Conservation (phyloP, 2,888 invertebrate genomes). For the Philereme transversata region DNA sequence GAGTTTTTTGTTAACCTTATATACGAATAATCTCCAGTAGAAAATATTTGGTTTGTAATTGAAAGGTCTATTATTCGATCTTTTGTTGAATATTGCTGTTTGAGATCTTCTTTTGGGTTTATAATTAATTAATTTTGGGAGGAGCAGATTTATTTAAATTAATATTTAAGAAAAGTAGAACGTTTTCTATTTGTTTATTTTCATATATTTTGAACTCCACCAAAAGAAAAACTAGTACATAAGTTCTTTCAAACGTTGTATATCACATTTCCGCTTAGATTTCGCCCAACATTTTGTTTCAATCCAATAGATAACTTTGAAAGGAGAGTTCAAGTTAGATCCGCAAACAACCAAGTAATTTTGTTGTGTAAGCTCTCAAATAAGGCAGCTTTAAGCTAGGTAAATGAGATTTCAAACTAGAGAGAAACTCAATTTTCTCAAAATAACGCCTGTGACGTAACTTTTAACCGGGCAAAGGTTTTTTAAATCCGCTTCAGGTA, state of each 20-base stretch:
- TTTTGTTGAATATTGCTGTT: neutral
- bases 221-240: too few relatives aligned
- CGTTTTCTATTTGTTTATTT: too few relatives aligned
- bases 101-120: neutral
- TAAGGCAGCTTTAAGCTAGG: constrained; percentile 2
- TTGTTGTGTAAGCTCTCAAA: constrained; percentile 4
- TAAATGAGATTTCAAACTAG: constrained; percentile 16
- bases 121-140: constrained; percentile 2
- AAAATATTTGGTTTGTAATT: constrained; percentile 19
- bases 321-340: neutral
- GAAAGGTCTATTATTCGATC: constrained; percentile 9
- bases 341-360: neutral
- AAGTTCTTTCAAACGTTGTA: too few relatives aligned
- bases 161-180: too few relatives aligned
- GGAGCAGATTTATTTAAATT: neutral
- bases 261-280: too few relatives aligned
- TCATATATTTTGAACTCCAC: too few relatives aligned
- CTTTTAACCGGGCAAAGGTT: constrained; percentile 1
- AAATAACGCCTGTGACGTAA: constrained; percentile 5
- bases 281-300: neutral
- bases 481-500: constrained; percentile 1
- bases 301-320: neutral
- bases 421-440: constrained; percentile 18
- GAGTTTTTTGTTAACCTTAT: constrained; percentile 27
- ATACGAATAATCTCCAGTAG: constrained; percentile 6